phyloP scores from a whole-genome alignment of 2,113 vertebrate species.

The Drymodes brunneopygia region DNA sequence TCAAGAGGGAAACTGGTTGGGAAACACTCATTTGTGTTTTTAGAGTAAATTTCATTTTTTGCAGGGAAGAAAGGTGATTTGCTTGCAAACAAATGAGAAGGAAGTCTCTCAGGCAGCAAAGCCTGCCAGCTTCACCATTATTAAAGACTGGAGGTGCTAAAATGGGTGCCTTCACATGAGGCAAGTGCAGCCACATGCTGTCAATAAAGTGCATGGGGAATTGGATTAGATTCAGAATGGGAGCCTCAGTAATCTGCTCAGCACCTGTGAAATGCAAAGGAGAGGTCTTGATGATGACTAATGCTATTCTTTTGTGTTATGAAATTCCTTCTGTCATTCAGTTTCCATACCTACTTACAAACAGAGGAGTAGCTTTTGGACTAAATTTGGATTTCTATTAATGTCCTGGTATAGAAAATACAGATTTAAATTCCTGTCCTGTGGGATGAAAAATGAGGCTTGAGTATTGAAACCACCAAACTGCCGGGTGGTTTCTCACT shows the following conservation, averaged over 20 bases:
- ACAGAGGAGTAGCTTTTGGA: neutral
- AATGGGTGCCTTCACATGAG: neutral
- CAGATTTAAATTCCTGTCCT: neutral
- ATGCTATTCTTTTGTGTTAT: neutral
- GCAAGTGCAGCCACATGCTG: rapidly evolving
- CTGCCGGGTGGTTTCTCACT: neutral
- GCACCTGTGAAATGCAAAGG: neutral
- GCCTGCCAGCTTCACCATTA: neutral
- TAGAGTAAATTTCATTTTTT: neutral
- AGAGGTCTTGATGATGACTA: neutral
- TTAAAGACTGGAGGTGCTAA: neutral
- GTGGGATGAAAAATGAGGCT: neutral
- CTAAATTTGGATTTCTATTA: neutral
- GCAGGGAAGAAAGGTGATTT: rapidly evolving
- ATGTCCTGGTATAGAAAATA: neutral
- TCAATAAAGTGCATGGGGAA: neutral
- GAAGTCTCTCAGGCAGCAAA: neutral
- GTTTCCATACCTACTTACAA: neutral
- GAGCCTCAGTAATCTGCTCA: neutral
- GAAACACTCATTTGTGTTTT: neutral
- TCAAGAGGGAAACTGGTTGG: neutral
- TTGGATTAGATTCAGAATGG: neutral
- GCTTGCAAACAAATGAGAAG: neutral
- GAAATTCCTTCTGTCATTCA: neutral
- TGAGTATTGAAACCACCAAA: neutral